Conservation (phyloP, 2,113 vertebrate species). For the Prolemur simus region DNA sequence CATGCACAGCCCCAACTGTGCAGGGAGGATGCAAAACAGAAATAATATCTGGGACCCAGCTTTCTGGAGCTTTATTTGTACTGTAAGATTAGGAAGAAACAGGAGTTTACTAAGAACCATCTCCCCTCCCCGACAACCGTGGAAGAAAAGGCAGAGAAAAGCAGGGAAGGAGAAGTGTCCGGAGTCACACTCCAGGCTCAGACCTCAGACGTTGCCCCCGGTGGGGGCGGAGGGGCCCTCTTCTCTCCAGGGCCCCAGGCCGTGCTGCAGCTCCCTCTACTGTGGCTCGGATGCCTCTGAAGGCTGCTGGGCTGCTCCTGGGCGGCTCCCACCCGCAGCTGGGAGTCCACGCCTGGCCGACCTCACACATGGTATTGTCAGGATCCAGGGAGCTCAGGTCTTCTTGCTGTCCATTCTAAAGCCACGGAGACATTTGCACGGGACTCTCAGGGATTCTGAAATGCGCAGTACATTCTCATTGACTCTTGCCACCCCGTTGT, state of each 20-base stretch:
- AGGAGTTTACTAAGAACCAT: neutral
- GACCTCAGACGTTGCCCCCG: neutral
- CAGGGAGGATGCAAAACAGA: neutral
- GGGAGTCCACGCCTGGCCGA: too few relatives aligned
- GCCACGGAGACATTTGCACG: conserved; percentile 80
- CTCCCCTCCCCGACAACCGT: too few relatives aligned
- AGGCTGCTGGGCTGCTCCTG: conserved; percentile 87
- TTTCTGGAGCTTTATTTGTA: neutral
- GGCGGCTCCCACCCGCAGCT: too few relatives aligned
- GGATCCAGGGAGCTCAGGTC: conserved; percentile 79
- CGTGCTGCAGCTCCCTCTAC: conserved; percentile 87
- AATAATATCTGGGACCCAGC: neutral
- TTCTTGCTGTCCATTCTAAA: conserved; percentile 93
- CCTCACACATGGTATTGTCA: too few relatives aligned
- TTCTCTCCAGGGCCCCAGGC: too few relatives aligned
- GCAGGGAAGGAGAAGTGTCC: neutral
- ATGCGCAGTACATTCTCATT: conserved; percentile 57
- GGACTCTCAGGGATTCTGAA: neutral
- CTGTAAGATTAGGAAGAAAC: neutral
- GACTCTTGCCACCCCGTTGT: neutral
- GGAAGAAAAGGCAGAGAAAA: neutral
- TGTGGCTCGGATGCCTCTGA: conserved; percentile 94
- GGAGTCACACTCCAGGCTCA: neutral
- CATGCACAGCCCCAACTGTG: too few relatives aligned
- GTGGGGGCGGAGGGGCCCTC: neutral